Base-by-base conservation (phyloP, 92 coral and sea anemone species). In the Anthopleura xanthogrammica region DNA sequence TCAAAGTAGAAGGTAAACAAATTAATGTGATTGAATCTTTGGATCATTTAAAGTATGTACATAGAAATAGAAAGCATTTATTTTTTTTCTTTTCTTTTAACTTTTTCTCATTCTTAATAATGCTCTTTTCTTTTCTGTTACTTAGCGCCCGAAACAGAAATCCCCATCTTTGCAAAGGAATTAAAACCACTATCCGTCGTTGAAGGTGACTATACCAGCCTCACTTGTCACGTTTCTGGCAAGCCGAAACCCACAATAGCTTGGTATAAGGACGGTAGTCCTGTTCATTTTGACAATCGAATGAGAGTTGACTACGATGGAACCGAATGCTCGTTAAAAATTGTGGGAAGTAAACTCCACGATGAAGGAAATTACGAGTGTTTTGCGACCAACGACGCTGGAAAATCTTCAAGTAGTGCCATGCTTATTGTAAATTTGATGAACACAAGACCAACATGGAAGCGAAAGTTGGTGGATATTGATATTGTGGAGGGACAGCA, bases 341-440 rank as follows among this genome's bases (percentile, higher is more conserved):
- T 97, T 80, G 82, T 87, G 40, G 89, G 92, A 50, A 86, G 82
- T 16, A 84, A 85, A 36, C 85, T 84, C 10, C 91, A 85, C 39
- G 99, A 97, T 74, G 93, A 88, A 60, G 99, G 98, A 4, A 93
- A 89, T 46, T 97, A 97, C 79, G 92, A 92, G 71, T 88, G 95
- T 60, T 77, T 86, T 22, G 99, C 97, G 16, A 88, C 91, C 46
- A 97, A 97, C 85, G 89, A 91, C 36, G 88, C 88, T 62, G 99
- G 99, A 12, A 88, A 92, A 8, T 89, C 91, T 4, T 90, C 97
- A 3, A 86, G 95, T 68, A 90, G 84, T 76, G 90, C 97, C n/a
- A 90, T 82, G 20, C 89, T 97, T 50, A 77, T 87, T 80, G 94
- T 97, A 4, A 90, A 88, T 40, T 92, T 90, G 60, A 82, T 60